phyloP scores from a whole-genome alignment of 2,797 vertebrate genomes.

The Huso huso region DNA sequence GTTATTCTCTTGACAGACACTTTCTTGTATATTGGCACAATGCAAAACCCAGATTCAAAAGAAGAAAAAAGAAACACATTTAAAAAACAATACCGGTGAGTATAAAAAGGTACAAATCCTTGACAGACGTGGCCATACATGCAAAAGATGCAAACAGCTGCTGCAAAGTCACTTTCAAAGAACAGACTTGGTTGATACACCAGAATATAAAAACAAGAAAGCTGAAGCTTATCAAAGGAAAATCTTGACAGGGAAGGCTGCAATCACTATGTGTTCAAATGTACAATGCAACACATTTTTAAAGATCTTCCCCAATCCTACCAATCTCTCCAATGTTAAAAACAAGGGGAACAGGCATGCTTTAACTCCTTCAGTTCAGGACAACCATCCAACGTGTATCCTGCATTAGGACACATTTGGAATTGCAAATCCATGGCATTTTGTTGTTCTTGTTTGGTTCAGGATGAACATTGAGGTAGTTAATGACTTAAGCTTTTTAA shows the following conservation, averaged over 20 bases:
- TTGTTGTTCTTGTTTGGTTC: too few species aligned
- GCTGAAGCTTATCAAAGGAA: constrained; percentile 42
- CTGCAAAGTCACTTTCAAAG: constrained; percentile 52
- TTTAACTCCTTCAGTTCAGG: too few species aligned
- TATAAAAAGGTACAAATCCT: constrained; percentile 21
- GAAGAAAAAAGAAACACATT: constrained; percentile 11
- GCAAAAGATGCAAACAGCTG: constrained; percentile 28
- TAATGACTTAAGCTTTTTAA: too few species aligned
- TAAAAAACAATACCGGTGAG: constrained; percentile 18
- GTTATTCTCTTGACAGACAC: constrained; percentile 32
- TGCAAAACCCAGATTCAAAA: constrained; percentile 20
- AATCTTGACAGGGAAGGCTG: constrained; percentile 41
- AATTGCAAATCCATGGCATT: too few species aligned
- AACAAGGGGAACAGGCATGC: too few species aligned
- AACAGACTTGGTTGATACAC: constrained; percentile 32
- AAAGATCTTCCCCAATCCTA: too few species aligned
- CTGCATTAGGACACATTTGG: too few species aligned
- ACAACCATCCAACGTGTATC: too few species aligned
- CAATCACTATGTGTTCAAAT: constrained; percentile 29
- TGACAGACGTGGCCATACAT: constrained; percentile 23
- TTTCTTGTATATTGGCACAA: constrained; percentile 39
- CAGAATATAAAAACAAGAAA: constrained; percentile 34
- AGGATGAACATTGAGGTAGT: too few species aligned
- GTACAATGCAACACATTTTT: too few species aligned
- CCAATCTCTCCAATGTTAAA: too few species aligned